Base-by-base conservation (phyloP, 2,113 vertebrate genomes). In the Tyto alba region DNA sequence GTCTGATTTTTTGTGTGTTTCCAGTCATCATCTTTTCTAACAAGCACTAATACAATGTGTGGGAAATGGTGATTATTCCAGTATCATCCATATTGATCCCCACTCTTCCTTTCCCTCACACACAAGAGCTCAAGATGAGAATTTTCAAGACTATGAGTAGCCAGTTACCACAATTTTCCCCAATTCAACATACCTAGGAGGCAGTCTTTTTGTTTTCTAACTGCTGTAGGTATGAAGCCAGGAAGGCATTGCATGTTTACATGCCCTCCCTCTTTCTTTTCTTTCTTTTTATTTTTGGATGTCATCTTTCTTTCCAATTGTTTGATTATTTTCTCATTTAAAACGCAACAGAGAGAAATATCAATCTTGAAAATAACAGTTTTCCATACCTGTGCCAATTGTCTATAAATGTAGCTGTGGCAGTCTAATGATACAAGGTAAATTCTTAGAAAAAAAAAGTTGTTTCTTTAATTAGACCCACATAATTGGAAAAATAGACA, bases 251-350 rank as follows among this genome's bases (percentile, higher is more conserved):
- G 12, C 5, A 25, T 12, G 5, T 79, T 90, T 71, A 18, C 19
- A n/a, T 55, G 11, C 3, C 9, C 32, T 73, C 23, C 26, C 4
- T 79, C 11, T 82, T 76, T 26, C 15, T 82, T 69, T 73, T 43
- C 18, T 69, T 68, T 80, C 22, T 11, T 73, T 64, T 38, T 40
- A 36, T 45, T 9, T 45, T 85, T 55, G n/a, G 19, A 59, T 53
- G 29, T 2, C 1, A 26, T 63, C 60, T 89, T 67, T 68, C 19
- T 20, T 50, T 25, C 19, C 7, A 47, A 19, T 27, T 0, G 0
- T 75, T 78, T 78, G 19, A 29, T 59, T 81, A 41, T 55, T 47
- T 73, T 87, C 25, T 85, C 19, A 53, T 43, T 63, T 72, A 38
- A 67, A 85, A 78, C 62, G 17, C 18, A 88, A 21, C 9, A 63